Base-by-base conservation (phyloP, 2,113 vertebrate genomes). In the Butorides virescens region DNA sequence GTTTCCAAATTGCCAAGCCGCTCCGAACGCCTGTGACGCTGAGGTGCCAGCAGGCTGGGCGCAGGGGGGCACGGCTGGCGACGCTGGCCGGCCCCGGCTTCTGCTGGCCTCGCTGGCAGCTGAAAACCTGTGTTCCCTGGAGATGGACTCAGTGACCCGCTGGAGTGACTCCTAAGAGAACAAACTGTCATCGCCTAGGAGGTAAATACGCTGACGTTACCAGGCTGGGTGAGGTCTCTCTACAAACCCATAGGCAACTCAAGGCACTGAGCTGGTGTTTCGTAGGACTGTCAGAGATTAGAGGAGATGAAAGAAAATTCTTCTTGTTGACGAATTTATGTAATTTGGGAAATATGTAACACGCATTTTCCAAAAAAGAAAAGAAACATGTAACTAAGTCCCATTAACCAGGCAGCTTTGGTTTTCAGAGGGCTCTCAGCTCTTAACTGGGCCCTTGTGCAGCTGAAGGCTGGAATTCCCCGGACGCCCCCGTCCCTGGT, bases 201-300 rank as follows among this genome's bases (percentile, higher is more conserved):
- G 53, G 63, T 0, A 9, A 75, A 67, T 23, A 5, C 15, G 32
- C 52, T 42, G n/a, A 52, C 4, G 1, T 39, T 72, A 67, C 11
- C 50, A 37, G 39, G 32, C 36, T 75, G 22, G 26, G 39, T 21
- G 46, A 34, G 78, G 53, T 49, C 39, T 68, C 7, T 83, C 68
- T 75, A 52, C 15, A 85, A 74, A 75, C n/a, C 74, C 8, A 9
- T 23, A 72, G 39, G 11, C 26, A 86, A 63, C 27, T 44, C 72
- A 86, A 89, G 19, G n/a, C 92, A 86, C 1, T 19, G 34, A 91
- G 49, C 10, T 29, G 27, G 1, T 68, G 36, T 56, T 76, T 87
- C 36, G 26, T 3, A 49, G 39, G 36, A 56, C 19, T 68, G 5
- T 26, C 65, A 78, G 2, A 52, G 29, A 83, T 76, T n/a, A 63